A percentile compares a stretch with the other conserved stretches of the same genome.
These are phyloP conservation scores for Amblyopsis rosae DNA, from an alignment of 2,113 vertebrate species.

Conservation along the genomic window DNA sequence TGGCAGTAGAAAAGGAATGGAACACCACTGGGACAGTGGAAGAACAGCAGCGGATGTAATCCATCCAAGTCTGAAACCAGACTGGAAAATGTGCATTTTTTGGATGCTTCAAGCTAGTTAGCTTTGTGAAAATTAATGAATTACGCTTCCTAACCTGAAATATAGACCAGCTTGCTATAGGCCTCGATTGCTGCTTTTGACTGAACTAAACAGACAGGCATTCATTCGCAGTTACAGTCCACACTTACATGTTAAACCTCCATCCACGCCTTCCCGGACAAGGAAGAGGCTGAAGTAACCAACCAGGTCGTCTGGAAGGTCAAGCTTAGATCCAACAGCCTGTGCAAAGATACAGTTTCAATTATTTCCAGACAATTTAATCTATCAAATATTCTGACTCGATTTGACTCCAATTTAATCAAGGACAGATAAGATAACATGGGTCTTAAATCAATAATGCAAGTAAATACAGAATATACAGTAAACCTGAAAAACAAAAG, in stretches of 20 bases:
- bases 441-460: not conserved
- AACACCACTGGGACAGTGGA: conserved; percentile 16
- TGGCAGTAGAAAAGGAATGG: conserved; percentile 27
- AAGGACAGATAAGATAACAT: not conserved
- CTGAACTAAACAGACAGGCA: not conserved
- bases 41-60: conserved; percentile 6
- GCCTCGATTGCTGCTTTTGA: not conserved
- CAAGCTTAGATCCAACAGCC: conserved; percentile 93
- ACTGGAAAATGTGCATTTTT: conserved; percentile 14
- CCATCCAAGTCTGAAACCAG: conserved; percentile 10
- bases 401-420: not conserved
- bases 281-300: conserved; percentile 97
- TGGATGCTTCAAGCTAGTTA: too few species aligned
- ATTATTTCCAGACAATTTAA: not conserved
- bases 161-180: too few species aligned
- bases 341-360: conserved; percentile 50
- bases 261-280: conserved; percentile 86
- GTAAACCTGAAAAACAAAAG: not conserved
- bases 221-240: too few species aligned
- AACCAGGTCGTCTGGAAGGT: conserved; percentile 91
- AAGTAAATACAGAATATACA: not conserved
- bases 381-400: not conserved
- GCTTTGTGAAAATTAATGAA: too few species aligned
- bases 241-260: conserved; percentile 90
- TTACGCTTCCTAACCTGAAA: not conserved